Conservation (phyloP, 2,888 invertebrate species). For the Listrodromus nycthemerus region DNA sequence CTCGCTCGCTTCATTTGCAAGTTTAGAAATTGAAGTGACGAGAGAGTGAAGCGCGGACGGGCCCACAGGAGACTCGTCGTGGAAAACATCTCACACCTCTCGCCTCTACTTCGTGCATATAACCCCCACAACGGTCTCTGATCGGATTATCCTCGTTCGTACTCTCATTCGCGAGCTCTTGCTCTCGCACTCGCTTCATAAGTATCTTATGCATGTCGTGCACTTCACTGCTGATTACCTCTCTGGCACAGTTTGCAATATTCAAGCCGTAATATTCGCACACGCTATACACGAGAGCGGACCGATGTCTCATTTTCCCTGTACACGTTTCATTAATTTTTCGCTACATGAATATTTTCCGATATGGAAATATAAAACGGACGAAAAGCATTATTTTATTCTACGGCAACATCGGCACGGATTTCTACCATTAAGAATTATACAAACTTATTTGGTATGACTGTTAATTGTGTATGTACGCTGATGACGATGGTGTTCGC, state of each 20-base stretch:
- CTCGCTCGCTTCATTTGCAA: slow-evolving; percentile 59
- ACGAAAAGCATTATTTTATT: background rate
- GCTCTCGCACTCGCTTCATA: slow-evolving; percentile 6
- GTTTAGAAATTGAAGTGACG: slow-evolving; percentile 59
- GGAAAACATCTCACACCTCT: slow-evolving; percentile 47
- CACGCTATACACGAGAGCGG: background rate
- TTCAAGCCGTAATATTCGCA: background rate
- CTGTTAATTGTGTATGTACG: background rate
- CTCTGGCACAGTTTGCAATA: background rate
- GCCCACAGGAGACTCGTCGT: slow-evolving; percentile 11
- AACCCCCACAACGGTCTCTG: slow-evolving; percentile 33
- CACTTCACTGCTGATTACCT: slow-evolving; percentile 21
- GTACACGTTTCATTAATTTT: background rate
- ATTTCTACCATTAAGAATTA: background rate
- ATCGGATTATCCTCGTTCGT: slow-evolving; percentile 56
- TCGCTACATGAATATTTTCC: background rate
- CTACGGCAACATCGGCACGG: background rate
- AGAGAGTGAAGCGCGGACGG: slow-evolving; percentile 31
- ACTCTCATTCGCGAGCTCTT: slow-evolving; percentile 17
- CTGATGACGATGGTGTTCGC: too few species aligned
- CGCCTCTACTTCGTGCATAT: background rate
- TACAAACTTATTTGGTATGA: background rate
- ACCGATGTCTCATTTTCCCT: background rate
- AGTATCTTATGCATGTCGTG: slow-evolving; percentile 15
- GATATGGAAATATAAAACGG: background rate